Percentiles rank a stretch among this genome's conserved stretches.
phyloP scores from a whole-genome alignment of 2,113 vertebrate species.

The Phyllopteryx taeniolatus region DNA sequence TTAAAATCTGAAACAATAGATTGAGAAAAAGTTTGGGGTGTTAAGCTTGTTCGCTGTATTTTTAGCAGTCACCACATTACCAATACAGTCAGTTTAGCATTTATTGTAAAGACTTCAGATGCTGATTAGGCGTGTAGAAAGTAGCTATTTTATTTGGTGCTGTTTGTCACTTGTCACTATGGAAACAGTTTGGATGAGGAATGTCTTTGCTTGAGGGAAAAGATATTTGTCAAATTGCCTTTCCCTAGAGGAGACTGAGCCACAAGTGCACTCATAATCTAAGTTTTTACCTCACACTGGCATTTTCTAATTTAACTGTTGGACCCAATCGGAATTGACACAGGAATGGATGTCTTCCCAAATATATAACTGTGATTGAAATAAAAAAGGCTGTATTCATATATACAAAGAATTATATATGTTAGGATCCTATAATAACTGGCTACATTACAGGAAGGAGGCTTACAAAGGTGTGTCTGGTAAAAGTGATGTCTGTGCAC shows the following conservation, averaged over 20 bases:
- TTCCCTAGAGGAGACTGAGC: slow-evolving; percentile 18
- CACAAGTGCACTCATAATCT: slow-evolving; percentile 13
- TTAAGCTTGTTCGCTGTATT: too few relatives aligned
- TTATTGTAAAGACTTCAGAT: neutral
- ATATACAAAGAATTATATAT: neutral
- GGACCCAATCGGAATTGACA: neutral
- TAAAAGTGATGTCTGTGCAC: neutral
- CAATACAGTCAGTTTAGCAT: neutral
- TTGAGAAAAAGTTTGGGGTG: too few relatives aligned
- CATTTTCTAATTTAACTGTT: neutral
- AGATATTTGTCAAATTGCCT: slow-evolving; percentile 23
- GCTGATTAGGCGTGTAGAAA: slow-evolving; percentile 23
- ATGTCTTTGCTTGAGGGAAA: slow-evolving; percentile 28
- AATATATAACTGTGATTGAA: neutral
- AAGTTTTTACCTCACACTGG: slow-evolving; percentile 15
- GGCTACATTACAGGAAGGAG: neutral
- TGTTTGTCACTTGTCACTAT: slow-evolving; percentile 56
- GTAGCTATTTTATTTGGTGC: slow-evolving; percentile 41
- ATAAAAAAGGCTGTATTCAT: neutral
- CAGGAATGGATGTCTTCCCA: neutral
- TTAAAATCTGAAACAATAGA: too few relatives aligned
- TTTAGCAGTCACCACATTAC: neutral
- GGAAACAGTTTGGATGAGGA: slow-evolving; percentile 40
- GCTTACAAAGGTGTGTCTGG: neutral
- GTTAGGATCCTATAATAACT: neutral